Conservation (phyloP, 2,113 vertebrate genomes). For the Acrocephalus kingi region DNA sequence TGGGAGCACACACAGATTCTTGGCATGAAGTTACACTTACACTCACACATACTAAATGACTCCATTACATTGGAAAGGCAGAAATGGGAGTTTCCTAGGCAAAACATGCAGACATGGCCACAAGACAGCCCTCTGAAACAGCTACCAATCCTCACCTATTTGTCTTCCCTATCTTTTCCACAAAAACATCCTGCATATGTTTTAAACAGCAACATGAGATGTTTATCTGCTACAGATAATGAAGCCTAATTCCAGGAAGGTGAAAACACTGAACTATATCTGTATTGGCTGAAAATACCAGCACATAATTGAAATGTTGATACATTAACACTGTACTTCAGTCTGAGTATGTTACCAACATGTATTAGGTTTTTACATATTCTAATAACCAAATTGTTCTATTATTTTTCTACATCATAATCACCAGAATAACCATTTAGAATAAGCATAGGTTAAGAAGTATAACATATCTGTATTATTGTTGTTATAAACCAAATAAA, state of each 20-base stretch:
- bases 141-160: neutral
- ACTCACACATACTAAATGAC: neutral
- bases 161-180: neutral
- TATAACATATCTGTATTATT: neutral
- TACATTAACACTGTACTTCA: neutral
- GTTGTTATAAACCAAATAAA: neutral
- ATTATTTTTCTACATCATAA: neutral
- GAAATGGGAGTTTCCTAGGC: neutral
- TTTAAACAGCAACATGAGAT: neutral
- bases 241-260: neutral
- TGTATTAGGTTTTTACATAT: neutral
- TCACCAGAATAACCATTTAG: neutral
- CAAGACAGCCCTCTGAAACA: neutral
- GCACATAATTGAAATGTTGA: neutral
- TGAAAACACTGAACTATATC: neutral
- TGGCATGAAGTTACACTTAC: neutral
- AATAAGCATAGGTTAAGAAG: neutral
- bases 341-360: neutral
- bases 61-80: neutral
- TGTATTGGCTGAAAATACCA: neutral
- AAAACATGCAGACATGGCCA: neutral
- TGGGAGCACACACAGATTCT: neutral
- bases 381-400: neutral
- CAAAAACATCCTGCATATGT: neutral
- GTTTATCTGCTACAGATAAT: neutral